Conservation (phyloP, 2,888 invertebrate species). For the Pherbina coryleti region DNA sequence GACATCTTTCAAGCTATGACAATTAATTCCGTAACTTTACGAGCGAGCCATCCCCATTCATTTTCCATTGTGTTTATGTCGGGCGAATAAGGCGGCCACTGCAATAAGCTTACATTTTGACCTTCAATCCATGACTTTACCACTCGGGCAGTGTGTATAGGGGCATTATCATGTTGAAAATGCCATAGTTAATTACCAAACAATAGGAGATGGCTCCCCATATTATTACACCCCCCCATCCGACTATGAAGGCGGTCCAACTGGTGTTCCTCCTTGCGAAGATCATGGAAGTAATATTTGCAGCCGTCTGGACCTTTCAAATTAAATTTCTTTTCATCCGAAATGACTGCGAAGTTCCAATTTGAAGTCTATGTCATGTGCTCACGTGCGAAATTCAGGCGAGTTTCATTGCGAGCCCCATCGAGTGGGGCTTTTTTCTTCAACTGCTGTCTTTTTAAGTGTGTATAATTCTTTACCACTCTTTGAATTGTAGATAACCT, state of each 20-base stretch:
- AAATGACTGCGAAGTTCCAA: neutral
- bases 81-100: conserved; percentile 38
- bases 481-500: neutral
- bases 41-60: neutral
- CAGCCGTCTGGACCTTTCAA: no score
- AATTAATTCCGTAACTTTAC: neutral
- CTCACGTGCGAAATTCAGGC: neutral
- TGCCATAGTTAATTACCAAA: conserved; percentile 42
- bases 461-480: neutral
- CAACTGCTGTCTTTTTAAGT: neutral
- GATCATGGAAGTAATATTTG: no score
- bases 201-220: conserved; percentile 44
- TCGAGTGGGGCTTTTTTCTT: neutral
- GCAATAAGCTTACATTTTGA: conserved; percentile 37
- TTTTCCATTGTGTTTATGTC: conserved; percentile 6
- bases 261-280: no score
- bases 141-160: conserved; percentile 37
- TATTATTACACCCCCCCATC: no score
- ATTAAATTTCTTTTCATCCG: no score
- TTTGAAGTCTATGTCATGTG: neutral
- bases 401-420: neutral
- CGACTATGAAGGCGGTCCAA: no score
- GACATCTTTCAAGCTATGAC: no score
- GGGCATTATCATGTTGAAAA: conserved; percentile 44
- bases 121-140: conserved; percentile 41